Conservation (phyloP, 1,140 invertebrate genomes). For the Artemia franciscana region DNA sequence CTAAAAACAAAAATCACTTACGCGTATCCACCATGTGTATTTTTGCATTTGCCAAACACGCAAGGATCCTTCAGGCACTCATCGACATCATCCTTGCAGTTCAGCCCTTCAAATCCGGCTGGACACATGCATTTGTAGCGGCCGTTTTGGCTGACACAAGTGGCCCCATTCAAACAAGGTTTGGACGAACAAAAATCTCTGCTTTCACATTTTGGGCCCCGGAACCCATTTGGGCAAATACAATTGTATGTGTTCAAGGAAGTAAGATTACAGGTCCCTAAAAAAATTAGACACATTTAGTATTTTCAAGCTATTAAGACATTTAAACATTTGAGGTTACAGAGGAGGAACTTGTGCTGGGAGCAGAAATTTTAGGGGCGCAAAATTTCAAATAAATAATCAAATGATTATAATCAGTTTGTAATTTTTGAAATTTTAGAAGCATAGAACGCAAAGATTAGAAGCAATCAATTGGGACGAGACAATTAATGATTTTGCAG, state of each 20-base stretch:
- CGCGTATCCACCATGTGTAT: conserved; percentile 72
- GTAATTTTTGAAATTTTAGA: too few species aligned
- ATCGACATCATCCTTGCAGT: conserved; percentile 67
- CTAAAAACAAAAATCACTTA: conserved; percentile 26
- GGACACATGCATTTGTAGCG: conserved; percentile 59
- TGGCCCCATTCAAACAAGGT: conserved; percentile 63
- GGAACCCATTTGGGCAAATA: conserved; percentile 54
- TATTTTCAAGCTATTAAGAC: too few species aligned
- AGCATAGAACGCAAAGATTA: too few species aligned
- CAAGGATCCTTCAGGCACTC: conserved; percentile 54
- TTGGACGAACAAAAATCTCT: conserved; percentile 67
- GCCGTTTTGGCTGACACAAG: conserved; percentile 43
- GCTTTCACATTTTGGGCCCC: conserved; percentile 60
- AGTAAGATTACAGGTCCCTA: conserved; percentile 41
- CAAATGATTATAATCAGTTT: too few species aligned
- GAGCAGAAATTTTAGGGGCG: too few species aligned
- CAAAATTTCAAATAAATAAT: too few species aligned
- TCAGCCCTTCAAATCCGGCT: conserved; percentile 58
- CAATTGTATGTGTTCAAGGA: conserved; percentile 50
- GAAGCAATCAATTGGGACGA: too few species aligned
- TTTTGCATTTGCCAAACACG: conserved; percentile 49
- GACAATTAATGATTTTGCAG: too few species aligned
- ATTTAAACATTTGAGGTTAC: too few species aligned
- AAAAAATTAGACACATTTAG: too few species aligned
- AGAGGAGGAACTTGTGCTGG: too few species aligned